A percentile compares a stretch with the other conserved stretches of the same genome.
These are phyloP conservation scores for Heliconius hortense DNA, from an alignment of 2,888 invertebrate genomes.

Conservation along the genomic window DNA sequence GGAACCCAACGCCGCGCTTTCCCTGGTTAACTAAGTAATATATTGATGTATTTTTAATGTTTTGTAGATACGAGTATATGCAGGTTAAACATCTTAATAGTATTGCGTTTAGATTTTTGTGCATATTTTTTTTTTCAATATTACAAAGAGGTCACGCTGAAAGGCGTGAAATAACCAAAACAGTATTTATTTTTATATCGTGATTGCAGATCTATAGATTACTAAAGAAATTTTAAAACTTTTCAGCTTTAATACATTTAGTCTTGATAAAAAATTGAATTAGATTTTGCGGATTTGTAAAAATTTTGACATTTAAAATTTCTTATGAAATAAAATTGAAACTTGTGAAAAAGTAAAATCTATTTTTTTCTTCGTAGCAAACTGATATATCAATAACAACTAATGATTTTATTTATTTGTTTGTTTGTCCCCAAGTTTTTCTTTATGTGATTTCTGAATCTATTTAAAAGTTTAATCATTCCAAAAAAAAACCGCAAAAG, in stretches of 20 bases:
- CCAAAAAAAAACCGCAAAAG: background rate
- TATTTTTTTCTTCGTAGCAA: background rate
- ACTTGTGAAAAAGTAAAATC: background rate
- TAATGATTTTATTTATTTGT: background rate
- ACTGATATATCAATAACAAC: background rate
- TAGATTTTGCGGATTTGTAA: background rate
- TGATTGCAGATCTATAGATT: constrained; percentile 19
- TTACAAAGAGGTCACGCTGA: background rate
- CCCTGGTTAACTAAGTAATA: background rate
- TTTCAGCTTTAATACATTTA: constrained; percentile 1
- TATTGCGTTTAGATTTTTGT: constrained; percentile 4
- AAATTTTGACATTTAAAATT: background rate
- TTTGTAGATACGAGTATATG: background rate
- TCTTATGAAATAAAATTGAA: constrained; percentile 3
- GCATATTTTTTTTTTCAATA: background rate
- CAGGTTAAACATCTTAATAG: background rate
- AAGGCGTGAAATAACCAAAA: constrained; percentile 9
- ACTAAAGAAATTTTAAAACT: constrained; percentile 46
- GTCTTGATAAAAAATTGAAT: constrained; percentile 1
- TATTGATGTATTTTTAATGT: background rate
- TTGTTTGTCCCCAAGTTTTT: background rate
- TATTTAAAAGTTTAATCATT: background rate
- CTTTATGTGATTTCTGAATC: background rate
- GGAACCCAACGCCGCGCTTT: background rate
- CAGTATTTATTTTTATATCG: constrained; percentile 25